A percentile compares a stretch with the other conserved stretches of the same genome.
These are phyloP conservation scores for Parnassius smintheus DNA, from an alignment of 2,888 invertebrate species.

Conservation along the genomic window DNA sequence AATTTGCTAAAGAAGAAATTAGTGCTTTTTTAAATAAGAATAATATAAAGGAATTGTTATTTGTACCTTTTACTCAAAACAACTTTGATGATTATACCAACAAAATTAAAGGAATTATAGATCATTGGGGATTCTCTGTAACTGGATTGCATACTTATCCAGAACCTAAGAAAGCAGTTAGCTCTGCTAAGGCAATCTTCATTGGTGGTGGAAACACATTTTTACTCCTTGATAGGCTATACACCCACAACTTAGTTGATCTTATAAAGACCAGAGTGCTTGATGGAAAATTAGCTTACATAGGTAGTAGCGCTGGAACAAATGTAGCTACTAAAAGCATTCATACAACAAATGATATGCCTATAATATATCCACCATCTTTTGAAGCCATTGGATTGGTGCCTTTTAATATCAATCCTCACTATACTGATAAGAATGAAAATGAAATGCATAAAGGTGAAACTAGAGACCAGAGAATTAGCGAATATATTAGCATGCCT, in stretches of 20 bases:
- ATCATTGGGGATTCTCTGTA: slow-evolving; percentile 84
- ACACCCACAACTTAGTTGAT: slow-evolving; percentile 84
- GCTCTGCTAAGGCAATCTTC: slow-evolving; percentile 85
- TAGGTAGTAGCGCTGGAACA: slow-evolving; percentile 91
- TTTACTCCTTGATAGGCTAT: slow-evolving; percentile 84
- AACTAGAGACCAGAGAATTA: slow-evolving; percentile 87
- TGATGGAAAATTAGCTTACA: slow-evolving; percentile 84
- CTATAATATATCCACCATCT: slow-evolving; percentile 88
- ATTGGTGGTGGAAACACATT: slow-evolving; percentile 93
- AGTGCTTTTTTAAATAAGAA: slow-evolving; percentile 80
- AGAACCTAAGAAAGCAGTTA: slow-evolving; percentile 80
- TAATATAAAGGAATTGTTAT: slow-evolving; percentile 83
- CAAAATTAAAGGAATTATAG: slow-evolving; percentile 80
- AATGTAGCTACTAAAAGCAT: slow-evolving; percentile 91
- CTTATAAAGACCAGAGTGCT: slow-evolving; percentile 83
- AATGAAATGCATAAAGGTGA: slow-evolving; percentile 87
- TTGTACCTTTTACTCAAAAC: slow-evolving; percentile 87
- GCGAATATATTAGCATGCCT: slow-evolving; percentile 84
- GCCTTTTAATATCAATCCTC: slow-evolving; percentile 93
- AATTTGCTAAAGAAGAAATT: slow-evolving; percentile 85
- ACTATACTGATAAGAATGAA: slow-evolving; percentile 85
- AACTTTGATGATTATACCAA: slow-evolving; percentile 84
- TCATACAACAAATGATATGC: slow-evolving; percentile 94
- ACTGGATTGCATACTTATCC: slow-evolving; percentile 83
- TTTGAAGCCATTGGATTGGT: slow-evolving; percentile 87